Percentiles rank a stretch among this genome's conserved stretches.
Conservation (phyloP, 2,113 vertebrate species). For the Sinocyclocheilus grahami region DNA sequence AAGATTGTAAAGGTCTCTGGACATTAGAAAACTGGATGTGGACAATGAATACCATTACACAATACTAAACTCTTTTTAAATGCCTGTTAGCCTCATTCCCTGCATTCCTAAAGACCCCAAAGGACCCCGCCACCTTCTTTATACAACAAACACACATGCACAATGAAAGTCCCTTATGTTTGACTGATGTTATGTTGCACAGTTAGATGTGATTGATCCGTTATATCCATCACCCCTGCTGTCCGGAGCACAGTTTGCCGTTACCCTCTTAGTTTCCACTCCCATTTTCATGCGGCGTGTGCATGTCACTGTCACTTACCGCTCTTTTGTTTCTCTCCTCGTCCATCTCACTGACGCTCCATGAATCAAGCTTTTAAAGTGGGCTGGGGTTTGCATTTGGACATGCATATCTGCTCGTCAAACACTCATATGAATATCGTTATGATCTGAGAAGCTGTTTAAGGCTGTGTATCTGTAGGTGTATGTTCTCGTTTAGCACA, state of each 20-base stretch:
- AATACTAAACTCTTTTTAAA: conserved; percentile 4
- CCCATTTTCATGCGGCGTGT: conserved; percentile 51
- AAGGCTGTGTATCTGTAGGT: background rate
- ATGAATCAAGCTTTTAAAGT: conserved; percentile 45
- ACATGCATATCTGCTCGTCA: conserved; percentile 18
- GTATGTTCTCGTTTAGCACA: background rate
- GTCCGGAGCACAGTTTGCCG: conserved; percentile 68
- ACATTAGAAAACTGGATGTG: background rate
- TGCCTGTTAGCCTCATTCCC: conserved; percentile 4
- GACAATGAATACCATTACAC: background rate
- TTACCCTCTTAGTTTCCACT: conserved; percentile 50
- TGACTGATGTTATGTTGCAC: conserved; percentile 71
- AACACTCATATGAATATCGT: conserved; percentile 41
- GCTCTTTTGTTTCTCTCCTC: conserved; percentile 53
- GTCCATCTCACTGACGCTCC: conserved; percentile 50
- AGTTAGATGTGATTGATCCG: conserved; percentile 70
- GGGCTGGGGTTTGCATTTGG: conserved; percentile 29
- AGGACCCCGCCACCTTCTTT: conserved; percentile 28
- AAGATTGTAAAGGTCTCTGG: background rate
- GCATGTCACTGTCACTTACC: conserved; percentile 44
- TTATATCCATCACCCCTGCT: conserved; percentile 73
- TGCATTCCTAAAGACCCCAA: background rate
- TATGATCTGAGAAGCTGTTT: background rate
- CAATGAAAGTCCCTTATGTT: conserved; percentile 34
- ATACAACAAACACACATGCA: conserved; percentile 45